A percentile compares a stretch with the other conserved stretches of the same genome.
Conservation (phyloP, 2,888 invertebrate species). For the Sicus ferrugineus region DNA sequence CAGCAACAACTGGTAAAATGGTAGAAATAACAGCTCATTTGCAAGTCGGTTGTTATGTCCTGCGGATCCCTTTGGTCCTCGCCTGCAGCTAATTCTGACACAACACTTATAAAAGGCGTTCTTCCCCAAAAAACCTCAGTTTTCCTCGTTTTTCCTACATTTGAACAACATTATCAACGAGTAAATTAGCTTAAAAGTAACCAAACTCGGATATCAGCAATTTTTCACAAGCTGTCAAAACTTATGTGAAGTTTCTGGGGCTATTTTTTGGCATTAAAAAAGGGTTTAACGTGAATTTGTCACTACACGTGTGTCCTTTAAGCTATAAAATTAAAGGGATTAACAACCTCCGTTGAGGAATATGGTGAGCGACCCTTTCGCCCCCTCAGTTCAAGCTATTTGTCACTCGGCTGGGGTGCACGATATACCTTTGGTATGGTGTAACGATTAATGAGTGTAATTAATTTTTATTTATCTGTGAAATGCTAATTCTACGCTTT, state of each 20-base stretch:
- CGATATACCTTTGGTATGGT: slow-evolving; percentile 40
- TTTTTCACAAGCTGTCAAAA: slow-evolving; percentile 3
- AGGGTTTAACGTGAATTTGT: slow-evolving; percentile 52
- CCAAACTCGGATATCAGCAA: background rate
- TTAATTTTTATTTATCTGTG: slow-evolving; percentile 60
- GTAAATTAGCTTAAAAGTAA: slow-evolving; percentile 26
- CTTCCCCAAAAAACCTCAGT: background rate
- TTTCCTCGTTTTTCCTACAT: too few relatives aligned
- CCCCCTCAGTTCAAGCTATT: background rate
- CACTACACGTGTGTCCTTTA: slow-evolving; percentile 16
- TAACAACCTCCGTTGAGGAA: background rate
- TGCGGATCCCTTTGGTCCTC: slow-evolving; percentile 48
- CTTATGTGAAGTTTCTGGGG: slow-evolving; percentile 25
- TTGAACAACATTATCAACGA: slow-evolving; percentile 4
- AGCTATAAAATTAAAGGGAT: slow-evolving; percentile 13
- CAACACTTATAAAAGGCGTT: slow-evolving; percentile 56
- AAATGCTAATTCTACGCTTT: slow-evolving; percentile 49
- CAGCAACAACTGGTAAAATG: slow-evolving; percentile 44
- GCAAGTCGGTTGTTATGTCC: slow-evolving; percentile 59
- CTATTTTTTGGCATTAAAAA: slow-evolving; percentile 58
- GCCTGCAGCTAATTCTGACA: slow-evolving; percentile 58
- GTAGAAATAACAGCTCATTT: slow-evolving; percentile 62
- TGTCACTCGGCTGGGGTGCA: background rate
- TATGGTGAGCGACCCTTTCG: background rate
- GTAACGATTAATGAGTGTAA: slow-evolving; percentile 58